Percentiles rank a stretch among this genome's conserved stretches.
Conservation (phyloP, 2,888 invertebrate species). For the Tipula unca region DNA sequence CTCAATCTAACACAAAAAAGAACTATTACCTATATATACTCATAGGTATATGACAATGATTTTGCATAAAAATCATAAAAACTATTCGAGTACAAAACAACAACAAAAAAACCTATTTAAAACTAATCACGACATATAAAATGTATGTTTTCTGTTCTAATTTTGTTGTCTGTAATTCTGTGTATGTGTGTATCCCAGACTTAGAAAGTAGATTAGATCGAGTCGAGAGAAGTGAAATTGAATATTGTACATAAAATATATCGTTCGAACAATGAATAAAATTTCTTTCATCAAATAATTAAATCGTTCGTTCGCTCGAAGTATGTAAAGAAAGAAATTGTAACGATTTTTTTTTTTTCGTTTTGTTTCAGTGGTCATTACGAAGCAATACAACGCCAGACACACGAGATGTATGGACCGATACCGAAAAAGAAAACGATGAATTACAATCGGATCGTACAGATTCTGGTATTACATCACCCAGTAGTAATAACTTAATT, state of each 20-base stretch:
- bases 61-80: background rate
- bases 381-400: constrained; percentile 33
- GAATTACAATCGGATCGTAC: constrained; percentile 28
- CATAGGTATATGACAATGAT: background rate
- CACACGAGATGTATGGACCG: constrained; percentile 33
- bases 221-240: background rate
- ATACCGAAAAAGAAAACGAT: constrained; percentile 27
- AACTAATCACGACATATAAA: background rate
- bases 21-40: background rate
- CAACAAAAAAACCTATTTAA: background rate
- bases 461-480: constrained; percentile 33
- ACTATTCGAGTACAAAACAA: background rate
- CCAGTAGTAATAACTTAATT: constrained; percentile 30
- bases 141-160: background rate
- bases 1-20: background rate
- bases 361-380: constrained; percentile 34
- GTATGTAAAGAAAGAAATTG: background rate
- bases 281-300: too few species aligned
- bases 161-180: background rate
- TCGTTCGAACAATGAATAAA: too few species aligned
- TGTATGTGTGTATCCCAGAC: background rate
- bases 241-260: too few species aligned
- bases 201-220: background rate
- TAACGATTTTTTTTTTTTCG: background rate
- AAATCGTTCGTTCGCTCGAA: background rate